Percentiles rank a stretch among this genome's conserved stretches.
Evolutionary conservation across 64 coral and sea anemone species (phyloP).

Genomic region (Pocillopora verrucosa): DNA sequence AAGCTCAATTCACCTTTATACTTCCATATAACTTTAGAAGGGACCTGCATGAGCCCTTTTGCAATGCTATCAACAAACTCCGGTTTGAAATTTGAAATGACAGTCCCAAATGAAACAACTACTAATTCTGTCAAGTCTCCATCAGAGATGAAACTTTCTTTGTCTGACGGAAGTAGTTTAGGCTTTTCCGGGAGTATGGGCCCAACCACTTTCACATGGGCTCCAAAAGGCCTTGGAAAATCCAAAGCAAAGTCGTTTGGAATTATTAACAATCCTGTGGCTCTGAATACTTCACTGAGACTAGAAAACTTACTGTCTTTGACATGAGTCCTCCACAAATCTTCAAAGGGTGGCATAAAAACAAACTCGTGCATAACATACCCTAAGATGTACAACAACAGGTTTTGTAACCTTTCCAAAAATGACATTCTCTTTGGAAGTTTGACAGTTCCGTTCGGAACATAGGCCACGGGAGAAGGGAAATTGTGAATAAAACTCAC

Average conservation of each 20-base stretch:
- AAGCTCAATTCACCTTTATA: neutral
- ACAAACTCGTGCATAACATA: slow-evolving; percentile 36
- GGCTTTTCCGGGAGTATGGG: slow-evolving; percentile 60
- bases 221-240: slow-evolving; percentile 54
- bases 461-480: slow-evolving; percentile 64
- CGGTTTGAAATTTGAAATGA: slow-evolving; percentile 65
- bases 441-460: slow-evolving; percentile 50
- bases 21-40: slow-evolving; percentile 71
- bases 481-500: slow-evolving; percentile 80
- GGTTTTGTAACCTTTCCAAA: slow-evolving; percentile 33
- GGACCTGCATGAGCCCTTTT: slow-evolving; percentile 14
- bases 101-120: slow-evolving; percentile 78
- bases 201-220: slow-evolving; percentile 64
- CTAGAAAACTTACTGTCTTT: slow-evolving; percentile 43
- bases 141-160: slow-evolving; percentile 33
- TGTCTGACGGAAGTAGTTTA: slow-evolving; percentile 13
- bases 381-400: slow-evolving; percentile 56
- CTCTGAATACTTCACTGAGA: slow-evolving; percentile 49
- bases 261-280: slow-evolving; percentile 47
- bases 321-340: slow-evolving; percentile 40
- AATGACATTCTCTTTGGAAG: slow-evolving; percentile 43
- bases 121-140: slow-evolving; percentile 36
- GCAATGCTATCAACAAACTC: slow-evolving; percentile 62
- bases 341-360: slow-evolving; percentile 48
- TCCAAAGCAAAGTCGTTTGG: slow-evolving; percentile 64